A percentile compares a stretch with the other conserved stretches of the same genome.
Evolutionary conservation across 2,797 vertebrate genomes (phyloP).

Genomic region (Cichlasoma orientale): DNA sequence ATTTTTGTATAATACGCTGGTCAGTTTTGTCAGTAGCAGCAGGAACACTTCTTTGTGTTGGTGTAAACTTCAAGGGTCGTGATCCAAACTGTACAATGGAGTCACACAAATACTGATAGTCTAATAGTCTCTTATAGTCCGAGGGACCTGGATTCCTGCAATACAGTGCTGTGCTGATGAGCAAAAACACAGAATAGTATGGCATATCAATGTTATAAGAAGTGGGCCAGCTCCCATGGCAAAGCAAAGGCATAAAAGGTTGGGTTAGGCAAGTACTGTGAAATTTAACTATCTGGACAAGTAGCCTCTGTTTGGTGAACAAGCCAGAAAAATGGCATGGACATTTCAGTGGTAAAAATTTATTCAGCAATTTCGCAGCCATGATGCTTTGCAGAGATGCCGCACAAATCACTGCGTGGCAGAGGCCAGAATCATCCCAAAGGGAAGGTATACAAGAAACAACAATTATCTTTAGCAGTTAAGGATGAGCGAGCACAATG

Average conservation of each 20-base stretch:
- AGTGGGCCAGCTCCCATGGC: constrained; percentile 50
- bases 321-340: constrained; percentile 25
- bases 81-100: constrained; percentile 24
- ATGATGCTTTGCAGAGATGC: constrained; percentile 27
- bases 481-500: constrained; percentile 73
- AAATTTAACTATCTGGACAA: constrained; percentile 32
- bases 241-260: constrained; percentile 30
- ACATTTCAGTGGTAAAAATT: constrained; percentile 42
- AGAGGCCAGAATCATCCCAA: constrained; percentile 42
- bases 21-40: constrained; percentile 16
- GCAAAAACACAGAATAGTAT: constrained; percentile 33
- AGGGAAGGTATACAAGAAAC: constrained; percentile 68
- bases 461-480: constrained; percentile 78
- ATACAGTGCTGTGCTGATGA: constrained; percentile 20
- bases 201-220: constrained; percentile 46
- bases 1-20: not conserved
- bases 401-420: constrained; percentile 42
- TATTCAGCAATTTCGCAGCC: constrained; percentile 50
- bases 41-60: not conserved
- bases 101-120: constrained; percentile 29
- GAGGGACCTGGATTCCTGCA: constrained; percentile 32
- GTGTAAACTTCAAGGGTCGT: constrained; percentile 8
- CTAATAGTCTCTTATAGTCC: constrained; percentile 5
- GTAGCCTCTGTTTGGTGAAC: constrained; percentile 22
- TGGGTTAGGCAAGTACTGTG: constrained; percentile 12